phyloP scores from a whole-genome alignment of 2,888 invertebrate species.

The Drosophila mercatorum region DNA sequence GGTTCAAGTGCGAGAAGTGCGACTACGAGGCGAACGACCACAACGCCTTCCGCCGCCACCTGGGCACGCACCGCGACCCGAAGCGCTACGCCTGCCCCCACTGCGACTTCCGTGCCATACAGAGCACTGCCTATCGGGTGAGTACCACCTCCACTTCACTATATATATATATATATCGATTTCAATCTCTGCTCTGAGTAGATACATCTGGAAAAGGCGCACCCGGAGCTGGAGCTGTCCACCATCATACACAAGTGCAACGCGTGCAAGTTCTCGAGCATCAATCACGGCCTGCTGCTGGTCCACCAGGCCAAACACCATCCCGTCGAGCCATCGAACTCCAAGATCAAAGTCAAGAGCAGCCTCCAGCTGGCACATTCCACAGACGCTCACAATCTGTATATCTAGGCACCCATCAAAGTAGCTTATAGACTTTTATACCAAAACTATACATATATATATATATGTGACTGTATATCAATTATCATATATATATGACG shows the following conservation, averaged over 20 bases:
- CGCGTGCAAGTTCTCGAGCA: slow-evolving; percentile 81
- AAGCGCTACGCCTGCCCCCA: slow-evolving; percentile 91
- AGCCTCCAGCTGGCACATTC: slow-evolving; percentile 75
- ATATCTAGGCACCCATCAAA: slow-evolving; percentile 21
- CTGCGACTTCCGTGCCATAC: slow-evolving; percentile 92
- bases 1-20: slow-evolving; percentile 91
- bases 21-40: slow-evolving; percentile 91
- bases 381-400: slow-evolving; percentile 25
- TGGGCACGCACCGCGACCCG: slow-evolving; percentile 89
- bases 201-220: slow-evolving; percentile 91
- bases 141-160: too few relatives aligned
- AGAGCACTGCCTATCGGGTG: slow-evolving; percentile 90
- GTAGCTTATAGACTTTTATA: slow-evolving; percentile 52
- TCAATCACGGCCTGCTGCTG: slow-evolving; percentile 81
- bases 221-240: slow-evolving; percentile 88
- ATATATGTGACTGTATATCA: neutral
- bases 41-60: slow-evolving; percentile 92
- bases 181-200: slow-evolving; percentile 24
- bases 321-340: slow-evolving; percentile 38
- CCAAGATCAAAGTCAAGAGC: slow-evolving; percentile 83
- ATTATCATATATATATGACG: neutral
- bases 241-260: slow-evolving; percentile 86
- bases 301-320: slow-evolving; percentile 83
- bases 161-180: too few relatives aligned
- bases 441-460: slow-evolving; percentile 46